Evolutionary conservation across 1,140 invertebrate genomes (phyloP).

Genomic region (Macrosteles quadrilineatus): DNA sequence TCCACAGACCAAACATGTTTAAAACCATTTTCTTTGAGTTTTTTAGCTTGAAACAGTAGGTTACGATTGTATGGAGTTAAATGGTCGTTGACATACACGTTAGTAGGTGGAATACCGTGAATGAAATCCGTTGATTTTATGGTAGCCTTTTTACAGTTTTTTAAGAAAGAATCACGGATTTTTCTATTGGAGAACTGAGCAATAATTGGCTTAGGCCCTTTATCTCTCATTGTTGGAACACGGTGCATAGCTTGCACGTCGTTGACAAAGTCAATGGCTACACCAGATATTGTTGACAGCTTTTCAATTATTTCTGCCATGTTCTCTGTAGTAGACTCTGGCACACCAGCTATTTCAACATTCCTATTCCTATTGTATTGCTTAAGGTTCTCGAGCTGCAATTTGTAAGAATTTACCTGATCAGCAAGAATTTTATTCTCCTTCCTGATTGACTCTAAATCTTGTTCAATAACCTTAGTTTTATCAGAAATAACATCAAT

Average conservation of each 20-base stretch:
- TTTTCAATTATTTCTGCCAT: background rate
- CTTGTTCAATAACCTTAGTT: background rate
- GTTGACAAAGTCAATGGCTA: background rate
- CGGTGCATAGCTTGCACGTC: background rate
- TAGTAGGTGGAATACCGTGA: too few species aligned
- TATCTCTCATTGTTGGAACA: background rate
- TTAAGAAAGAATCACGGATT: too few species aligned
- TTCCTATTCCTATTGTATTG: conserved; percentile 4
- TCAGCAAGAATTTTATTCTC: background rate
- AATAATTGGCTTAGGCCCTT: too few species aligned
- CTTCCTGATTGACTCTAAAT: background rate
- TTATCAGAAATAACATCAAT: background rate
- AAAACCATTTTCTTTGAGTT: too few species aligned
- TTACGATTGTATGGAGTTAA: too few species aligned
- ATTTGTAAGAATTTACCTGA: background rate
- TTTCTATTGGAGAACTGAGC: too few species aligned
- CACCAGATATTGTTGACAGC: background rate
- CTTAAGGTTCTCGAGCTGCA: background rate
- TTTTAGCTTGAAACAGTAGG: too few species aligned
- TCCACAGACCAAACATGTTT: too few species aligned
- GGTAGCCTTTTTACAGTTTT: too few species aligned
- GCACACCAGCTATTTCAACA: background rate
- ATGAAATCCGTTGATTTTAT: too few species aligned
- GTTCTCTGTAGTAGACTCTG: background rate
- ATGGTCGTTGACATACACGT: too few species aligned